Evolutionary conservation across 1,140 invertebrate genomes (phyloP).

Genomic region (Idris sp.): DNA sequence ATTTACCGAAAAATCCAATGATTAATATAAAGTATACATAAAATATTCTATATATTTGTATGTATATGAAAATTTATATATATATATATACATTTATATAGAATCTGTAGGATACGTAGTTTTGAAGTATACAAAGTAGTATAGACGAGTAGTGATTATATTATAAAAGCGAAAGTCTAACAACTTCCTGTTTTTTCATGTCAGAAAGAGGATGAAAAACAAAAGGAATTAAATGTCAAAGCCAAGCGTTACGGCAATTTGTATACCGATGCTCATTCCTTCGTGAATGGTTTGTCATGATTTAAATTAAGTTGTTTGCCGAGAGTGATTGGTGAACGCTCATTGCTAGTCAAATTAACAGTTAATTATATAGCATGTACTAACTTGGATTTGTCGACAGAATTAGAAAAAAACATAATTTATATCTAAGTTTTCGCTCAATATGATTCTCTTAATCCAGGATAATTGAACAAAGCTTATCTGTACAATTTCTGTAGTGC

Average conservation of each 20-base stretch:
- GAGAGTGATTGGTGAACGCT: slow-evolving; percentile 1
- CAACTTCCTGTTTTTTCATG: slow-evolving; percentile 12
- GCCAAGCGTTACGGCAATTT: slow-evolving; percentile 9
- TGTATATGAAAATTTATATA: slow-evolving; percentile 22
- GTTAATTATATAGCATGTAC: slow-evolving; percentile 17
- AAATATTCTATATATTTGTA: too few species aligned
- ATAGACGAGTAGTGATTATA: slow-evolving; percentile 29
- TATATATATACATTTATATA: slow-evolving; percentile 20
- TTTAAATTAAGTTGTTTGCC: slow-evolving; percentile 14
- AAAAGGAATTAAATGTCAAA: slow-evolving; percentile 6
- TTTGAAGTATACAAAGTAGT: slow-evolving; percentile 30
- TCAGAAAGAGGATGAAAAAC: slow-evolving; percentile 7
- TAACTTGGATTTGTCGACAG: background rate
- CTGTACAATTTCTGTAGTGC: slow-evolving; percentile 22
- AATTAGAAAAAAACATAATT: too few species aligned
- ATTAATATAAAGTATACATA: too few species aligned
- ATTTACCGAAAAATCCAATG: too few species aligned
- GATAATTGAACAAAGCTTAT: slow-evolving; percentile 27
- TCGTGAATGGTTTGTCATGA: slow-evolving; percentile 9
- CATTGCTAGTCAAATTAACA: slow-evolving; percentile 44
- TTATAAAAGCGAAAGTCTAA: slow-evolving; percentile 29
- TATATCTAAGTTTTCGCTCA: slow-evolving; percentile 37
- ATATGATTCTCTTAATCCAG: slow-evolving; percentile 46
- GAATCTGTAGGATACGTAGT: slow-evolving; percentile 9
- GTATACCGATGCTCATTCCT: slow-evolving; percentile 6